Evolutionary conservation across 2,797 vertebrate genomes (phyloP).

Genomic region (Moxostoma hubbsi): DNA sequence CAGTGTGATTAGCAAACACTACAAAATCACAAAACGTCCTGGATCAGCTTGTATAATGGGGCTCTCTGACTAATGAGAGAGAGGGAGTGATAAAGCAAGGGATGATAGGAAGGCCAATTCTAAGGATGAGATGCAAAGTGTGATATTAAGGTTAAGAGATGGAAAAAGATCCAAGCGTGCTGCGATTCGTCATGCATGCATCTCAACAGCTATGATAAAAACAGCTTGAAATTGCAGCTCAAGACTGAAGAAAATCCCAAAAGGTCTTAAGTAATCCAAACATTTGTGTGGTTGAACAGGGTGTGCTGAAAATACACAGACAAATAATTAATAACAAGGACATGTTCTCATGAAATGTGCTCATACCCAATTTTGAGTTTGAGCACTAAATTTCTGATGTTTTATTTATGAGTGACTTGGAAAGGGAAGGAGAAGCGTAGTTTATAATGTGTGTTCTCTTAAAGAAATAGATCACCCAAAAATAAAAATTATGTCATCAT

Average conservation of each 20-base stretch:
- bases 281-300: neutral
- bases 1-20: neutral
- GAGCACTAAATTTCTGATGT: neutral
- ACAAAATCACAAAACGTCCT: slow-evolving; percentile 39
- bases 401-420: neutral
- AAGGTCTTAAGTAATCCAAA: neutral
- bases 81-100: neutral
- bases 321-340: neutral
- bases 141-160: neutral
- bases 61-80: neutral
- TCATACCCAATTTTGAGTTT: neutral
- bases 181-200: neutral
- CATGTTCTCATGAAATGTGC: neutral
- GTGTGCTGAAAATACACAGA: neutral
- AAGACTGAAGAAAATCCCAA: neutral
- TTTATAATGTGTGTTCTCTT: no score
- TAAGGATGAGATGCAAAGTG: neutral
- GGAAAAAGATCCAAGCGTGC: neutral
- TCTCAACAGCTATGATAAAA: neutral
- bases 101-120: neutral
- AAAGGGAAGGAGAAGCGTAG: neutral
- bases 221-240: neutral
- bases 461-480: no score
- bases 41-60: slow-evolving; percentile 21
- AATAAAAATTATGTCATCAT: no score